phyloP scores from a whole-genome alignment of 1,140 invertebrate species.

The Microplitis mediator region DNA sequence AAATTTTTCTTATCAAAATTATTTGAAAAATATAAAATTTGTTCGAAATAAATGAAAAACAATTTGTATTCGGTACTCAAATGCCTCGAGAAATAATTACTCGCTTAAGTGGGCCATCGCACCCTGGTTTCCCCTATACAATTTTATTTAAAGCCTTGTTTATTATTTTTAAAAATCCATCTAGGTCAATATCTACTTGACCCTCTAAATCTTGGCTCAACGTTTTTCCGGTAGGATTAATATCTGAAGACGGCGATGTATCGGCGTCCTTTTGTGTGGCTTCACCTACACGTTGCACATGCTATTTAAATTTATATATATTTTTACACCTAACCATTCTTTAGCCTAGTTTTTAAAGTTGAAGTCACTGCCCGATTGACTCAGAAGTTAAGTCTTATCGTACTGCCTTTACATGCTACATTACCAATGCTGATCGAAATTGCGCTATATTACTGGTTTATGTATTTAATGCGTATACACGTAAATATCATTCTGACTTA shows the following conservation, averaged over 20 bases:
- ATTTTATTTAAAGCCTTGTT: neutral
- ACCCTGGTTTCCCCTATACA: no score
- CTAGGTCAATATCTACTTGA: slow-evolving; percentile 7
- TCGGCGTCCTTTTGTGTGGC: neutral
- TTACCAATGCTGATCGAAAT: no score
- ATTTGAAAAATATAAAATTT: no score
- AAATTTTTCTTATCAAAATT: no score
- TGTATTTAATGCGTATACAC: no score
- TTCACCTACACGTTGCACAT: neutral
- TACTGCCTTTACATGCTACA: no score
- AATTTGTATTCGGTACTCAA: no score
- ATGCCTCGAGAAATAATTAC: no score
- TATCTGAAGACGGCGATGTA: neutral
- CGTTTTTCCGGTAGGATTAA: neutral
- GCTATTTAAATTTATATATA: neutral
- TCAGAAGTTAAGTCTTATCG: neutral
- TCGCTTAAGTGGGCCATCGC: no score
- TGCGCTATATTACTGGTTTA: no score
- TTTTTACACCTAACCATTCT: neutral
- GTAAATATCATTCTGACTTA: no score
- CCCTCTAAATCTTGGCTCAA: neutral
- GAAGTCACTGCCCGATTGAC: neutral
- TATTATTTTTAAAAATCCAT: neutral
- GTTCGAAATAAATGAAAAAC: no score
- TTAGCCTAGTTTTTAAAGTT: neutral